These are phyloP conservation scores for Solenodon paradoxus DNA, from an alignment of 2,113 vertebrate genomes.

Conservation along the genomic window DNA sequence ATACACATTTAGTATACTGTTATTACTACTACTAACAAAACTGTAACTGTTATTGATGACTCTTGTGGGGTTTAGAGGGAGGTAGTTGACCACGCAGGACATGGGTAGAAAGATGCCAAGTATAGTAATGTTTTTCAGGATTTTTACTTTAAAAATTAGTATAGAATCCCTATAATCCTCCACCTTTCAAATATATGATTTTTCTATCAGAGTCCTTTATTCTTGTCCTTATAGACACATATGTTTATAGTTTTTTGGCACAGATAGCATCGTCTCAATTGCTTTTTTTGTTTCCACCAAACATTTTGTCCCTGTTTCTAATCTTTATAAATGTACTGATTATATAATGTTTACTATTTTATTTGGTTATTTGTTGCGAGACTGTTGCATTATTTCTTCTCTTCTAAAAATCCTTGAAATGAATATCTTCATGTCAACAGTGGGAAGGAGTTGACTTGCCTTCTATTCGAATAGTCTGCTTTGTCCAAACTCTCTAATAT, in stretches of 20 bases:
- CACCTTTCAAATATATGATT: background rate
- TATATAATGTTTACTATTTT: background rate
- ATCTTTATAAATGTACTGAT: background rate
- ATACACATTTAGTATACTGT: background rate
- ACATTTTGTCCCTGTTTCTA: background rate
- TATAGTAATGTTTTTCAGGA: background rate
- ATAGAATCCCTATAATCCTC: background rate
- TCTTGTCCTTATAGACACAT: background rate
- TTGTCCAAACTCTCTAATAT: background rate
- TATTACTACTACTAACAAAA: background rate
- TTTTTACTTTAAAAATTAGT: background rate
- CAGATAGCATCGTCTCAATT: background rate
- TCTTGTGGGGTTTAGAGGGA: background rate
- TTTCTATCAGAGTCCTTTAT: background rate
- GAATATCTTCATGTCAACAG: background rate
- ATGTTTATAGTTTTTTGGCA: background rate
- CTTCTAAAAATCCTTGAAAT: background rate
- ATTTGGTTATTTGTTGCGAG: slow-evolving; percentile 19
- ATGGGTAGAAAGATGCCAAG: background rate
- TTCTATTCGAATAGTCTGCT: background rate
- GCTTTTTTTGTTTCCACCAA: background rate
- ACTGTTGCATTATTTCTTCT: no score
- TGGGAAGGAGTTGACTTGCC: background rate
- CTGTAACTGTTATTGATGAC: background rate
- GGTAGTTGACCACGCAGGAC: background rate